Base-by-base conservation (phyloP, 2,113 vertebrate genomes). In the Oostethus manadensis region DNA sequence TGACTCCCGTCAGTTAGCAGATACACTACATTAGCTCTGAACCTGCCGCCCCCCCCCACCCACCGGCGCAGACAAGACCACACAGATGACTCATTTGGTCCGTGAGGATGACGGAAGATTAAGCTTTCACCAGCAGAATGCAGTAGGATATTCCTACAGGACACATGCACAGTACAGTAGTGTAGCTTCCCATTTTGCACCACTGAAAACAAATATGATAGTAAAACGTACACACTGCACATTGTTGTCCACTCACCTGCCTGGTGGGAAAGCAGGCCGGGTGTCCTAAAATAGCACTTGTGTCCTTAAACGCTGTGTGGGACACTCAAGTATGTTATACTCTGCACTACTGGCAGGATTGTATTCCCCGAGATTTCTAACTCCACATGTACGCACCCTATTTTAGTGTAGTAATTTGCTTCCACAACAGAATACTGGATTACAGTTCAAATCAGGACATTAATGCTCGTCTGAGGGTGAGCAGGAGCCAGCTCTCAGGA, bases 351-450 rank as follows among this genome's bases (percentile, higher is more conserved):
- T 51, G 23, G 50, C 17, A 33, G 23, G 23, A 10, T 17, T 5
- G 22, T 16, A 3, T n/a, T 3, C 38, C 38, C 38, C 38, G 8
- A 29, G 49, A 8, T 26, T 51, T 8, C 22, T 15, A 51, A 16
- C 22, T 8, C 22, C 23, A 29, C 49, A 49, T 23, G 22, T 29
- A 16, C 4, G 49, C 50, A 16, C 16, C 50, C 23, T 51, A 51
- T 51, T 51, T 51, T 51, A 33, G 50, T 51, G 16, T 9, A n/a
- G 50, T 51, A 51, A 51, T 51, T 17, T 51, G 50, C 50, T 33
- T 17, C 15, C 16, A 29, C 15, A 17, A 33, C 23, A 33, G n/a
- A 51, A 51, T 51, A 51, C 50, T 17, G 23, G 15, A 51, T 51
- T 51, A 51, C 50, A 26, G 14, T 22, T 50, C 13, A 15, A 14